Evolutionary conservation across 2,888 invertebrate species (phyloP).

Genomic region (Ganaspis brasiliensis): DNA sequence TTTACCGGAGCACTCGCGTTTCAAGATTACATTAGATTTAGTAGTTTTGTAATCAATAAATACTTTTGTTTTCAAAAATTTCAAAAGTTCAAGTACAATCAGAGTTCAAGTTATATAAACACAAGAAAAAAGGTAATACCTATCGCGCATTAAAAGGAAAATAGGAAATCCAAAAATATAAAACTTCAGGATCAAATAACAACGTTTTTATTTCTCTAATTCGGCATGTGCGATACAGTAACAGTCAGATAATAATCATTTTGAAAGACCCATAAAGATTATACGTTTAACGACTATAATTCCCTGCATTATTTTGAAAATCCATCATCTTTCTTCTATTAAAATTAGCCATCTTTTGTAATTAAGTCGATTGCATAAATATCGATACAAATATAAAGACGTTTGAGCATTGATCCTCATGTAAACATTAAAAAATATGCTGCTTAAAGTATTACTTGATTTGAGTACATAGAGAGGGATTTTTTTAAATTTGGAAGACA

Average conservation of each 20-base stretch:
- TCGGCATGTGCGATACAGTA: slow-evolving; percentile 20
- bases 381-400: slow-evolving; percentile 27
- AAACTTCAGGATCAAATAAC: slow-evolving; percentile 15
- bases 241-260: slow-evolving; percentile 26
- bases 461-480: neutral
- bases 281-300: neutral
- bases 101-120: no score
- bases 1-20: no score
- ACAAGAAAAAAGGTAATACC: no score
- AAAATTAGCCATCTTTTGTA: neutral
- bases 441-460: slow-evolving; percentile 19
- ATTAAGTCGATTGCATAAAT: neutral
- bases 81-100: no score
- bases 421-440: slow-evolving; percentile 19
- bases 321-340: neutral
- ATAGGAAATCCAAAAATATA: neutral
- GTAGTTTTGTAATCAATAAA: no score
- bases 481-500: slow-evolving; percentile 25
- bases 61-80: no score
- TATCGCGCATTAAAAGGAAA: no score
- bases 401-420: slow-evolving; percentile 23
- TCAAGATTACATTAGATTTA: no score
- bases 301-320: neutral
- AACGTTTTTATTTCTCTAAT: slow-evolving; percentile 29
- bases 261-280: slow-evolving; percentile 1